phyloP scores from a whole-genome alignment of 2,113 vertebrate species.

The Hippocampus guttulatus region DNA sequence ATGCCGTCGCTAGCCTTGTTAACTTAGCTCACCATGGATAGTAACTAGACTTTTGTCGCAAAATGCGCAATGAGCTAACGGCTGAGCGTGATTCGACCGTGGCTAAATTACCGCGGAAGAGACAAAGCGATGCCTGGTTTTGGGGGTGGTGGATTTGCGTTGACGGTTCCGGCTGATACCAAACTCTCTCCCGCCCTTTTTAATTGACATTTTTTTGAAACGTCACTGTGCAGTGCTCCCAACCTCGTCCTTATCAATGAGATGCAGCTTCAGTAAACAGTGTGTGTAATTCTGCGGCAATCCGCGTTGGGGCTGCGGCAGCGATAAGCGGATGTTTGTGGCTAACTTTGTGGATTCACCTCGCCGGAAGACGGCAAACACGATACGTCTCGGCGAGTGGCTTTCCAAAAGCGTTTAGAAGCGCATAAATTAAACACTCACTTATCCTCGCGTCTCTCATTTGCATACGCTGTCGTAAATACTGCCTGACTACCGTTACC shows the following conservation, averaged over 20 bases:
- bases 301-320: conserved; percentile 22
- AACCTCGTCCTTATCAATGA: conserved; percentile 47
- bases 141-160: neutral
- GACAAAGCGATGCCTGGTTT: neutral
- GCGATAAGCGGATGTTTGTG: conserved; percentile 43
- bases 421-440: conserved; percentile 41
- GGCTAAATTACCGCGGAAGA: too few species aligned
- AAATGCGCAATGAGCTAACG: too few species aligned
- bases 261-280: conserved; percentile 52
- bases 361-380: conserved; percentile 42
- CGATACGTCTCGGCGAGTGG: conserved; percentile 40
- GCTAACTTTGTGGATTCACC: conserved; percentile 45
- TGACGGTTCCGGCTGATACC: neutral
- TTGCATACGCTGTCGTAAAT: conserved; percentile 25
- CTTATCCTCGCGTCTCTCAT: conserved; percentile 18
- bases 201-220: conserved; percentile 23
- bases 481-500: neutral
- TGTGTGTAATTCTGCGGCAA: conserved; percentile 45
- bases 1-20: too few species aligned
- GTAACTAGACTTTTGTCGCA: too few species aligned
- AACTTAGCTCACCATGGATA: too few species aligned
- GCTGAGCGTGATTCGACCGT: too few species aligned
- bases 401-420: conserved; percentile 31
- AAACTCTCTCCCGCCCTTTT: neutral
- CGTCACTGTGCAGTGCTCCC: conserved; percentile 20